phyloP scores from a whole-genome alignment of 92 coral and sea anemone species.

The Palythoa grandis region DNA sequence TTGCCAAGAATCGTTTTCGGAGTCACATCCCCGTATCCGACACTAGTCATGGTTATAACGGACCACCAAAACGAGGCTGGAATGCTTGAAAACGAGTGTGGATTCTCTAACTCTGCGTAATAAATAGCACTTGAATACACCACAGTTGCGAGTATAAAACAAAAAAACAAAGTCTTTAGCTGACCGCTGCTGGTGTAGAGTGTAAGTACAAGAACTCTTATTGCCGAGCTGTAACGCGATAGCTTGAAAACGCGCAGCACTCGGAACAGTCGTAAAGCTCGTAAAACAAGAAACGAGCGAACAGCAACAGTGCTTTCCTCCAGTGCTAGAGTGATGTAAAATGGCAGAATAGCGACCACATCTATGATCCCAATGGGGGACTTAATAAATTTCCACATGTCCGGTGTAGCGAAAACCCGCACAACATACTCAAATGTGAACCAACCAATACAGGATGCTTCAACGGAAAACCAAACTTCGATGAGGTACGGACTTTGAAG shows the following conservation, averaged over 20 bases:
- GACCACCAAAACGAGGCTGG: slow-evolving; percentile 99
- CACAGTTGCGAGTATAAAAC: slow-evolving; percentile 68
- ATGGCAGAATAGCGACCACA: slow-evolving; percentile 83
- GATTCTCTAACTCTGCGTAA: slow-evolving; percentile 71
- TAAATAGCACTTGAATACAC: slow-evolving; percentile 91
- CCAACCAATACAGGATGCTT: slow-evolving; percentile 78
- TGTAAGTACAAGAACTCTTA: slow-evolving; percentile 75
- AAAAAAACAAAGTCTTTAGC: slow-evolving; percentile 71
- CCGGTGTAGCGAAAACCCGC: slow-evolving; percentile 75
- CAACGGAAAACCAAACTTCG: slow-evolving; percentile 75
- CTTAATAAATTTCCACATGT: slow-evolving; percentile 54
- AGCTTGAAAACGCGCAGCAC: slow-evolving; percentile 90
- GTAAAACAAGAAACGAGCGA: slow-evolving; percentile 86
- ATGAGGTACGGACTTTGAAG: slow-evolving; percentile 42
- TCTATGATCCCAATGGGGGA: slow-evolving; percentile 88
- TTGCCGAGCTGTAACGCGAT: slow-evolving; percentile 87
- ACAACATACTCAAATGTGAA: slow-evolving; percentile 78
- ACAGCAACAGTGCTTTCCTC: slow-evolving; percentile 65
- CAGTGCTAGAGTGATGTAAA: slow-evolving; percentile 71
- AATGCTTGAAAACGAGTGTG: slow-evolving; percentile 75
- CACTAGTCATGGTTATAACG: slow-evolving; percentile 95
- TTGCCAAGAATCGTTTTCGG: slow-evolving; percentile 81
- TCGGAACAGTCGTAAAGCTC: slow-evolving; percentile 87
- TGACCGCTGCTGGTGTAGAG: slow-evolving; percentile 84
- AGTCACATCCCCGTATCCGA: slow-evolving; percentile 92